phyloP scores from a whole-genome alignment of 2,888 invertebrate species.

The Heliconius hortense region DNA sequence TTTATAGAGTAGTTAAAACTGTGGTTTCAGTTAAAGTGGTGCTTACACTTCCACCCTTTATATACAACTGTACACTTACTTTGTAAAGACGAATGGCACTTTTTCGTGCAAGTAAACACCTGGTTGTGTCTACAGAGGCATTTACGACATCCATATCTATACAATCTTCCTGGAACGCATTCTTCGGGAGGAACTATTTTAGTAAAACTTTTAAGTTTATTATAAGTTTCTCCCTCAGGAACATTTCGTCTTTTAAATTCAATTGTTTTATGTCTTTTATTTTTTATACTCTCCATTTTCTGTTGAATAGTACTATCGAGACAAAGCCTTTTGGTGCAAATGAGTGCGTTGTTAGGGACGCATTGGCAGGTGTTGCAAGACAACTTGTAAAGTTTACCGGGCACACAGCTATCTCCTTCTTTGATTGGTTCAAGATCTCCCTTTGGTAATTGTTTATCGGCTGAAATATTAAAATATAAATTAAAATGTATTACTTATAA shows the following conservation, averaged over 20 bases:
- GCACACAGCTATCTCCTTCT: conserved; percentile 54
- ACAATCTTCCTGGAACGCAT: conserved; percentile 60
- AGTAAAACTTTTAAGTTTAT: conserved; percentile 34
- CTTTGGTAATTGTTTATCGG: conserved; percentile 3
- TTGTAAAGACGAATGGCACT: conserved; percentile 41
- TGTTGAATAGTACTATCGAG: conserved; percentile 31
- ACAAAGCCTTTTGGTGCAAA: conserved; percentile 72
- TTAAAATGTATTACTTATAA: neutral
- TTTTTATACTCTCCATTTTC: neutral
- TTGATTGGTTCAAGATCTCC: conserved; percentile 52
- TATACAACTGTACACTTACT: conserved; percentile 39
- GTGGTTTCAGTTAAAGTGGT: no score
- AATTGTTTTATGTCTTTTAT: neutral
- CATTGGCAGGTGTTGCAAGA: conserved; percentile 69
- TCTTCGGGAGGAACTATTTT: conserved; percentile 39
- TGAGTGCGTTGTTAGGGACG: conserved; percentile 46
- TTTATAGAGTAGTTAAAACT: no score
- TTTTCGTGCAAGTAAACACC: conserved; percentile 44
- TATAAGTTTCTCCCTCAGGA: conserved; percentile 7
- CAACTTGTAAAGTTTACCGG: conserved; percentile 55
- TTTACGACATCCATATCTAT: conserved; percentile 51
- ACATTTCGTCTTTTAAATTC: conserved; percentile 8
- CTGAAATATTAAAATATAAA: conserved; percentile 28
- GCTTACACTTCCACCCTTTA: no score
- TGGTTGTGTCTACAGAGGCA: conserved; percentile 57